Base-by-base conservation (phyloP, 1,140 invertebrate genomes). In the Camponotus vicinus region DNA sequence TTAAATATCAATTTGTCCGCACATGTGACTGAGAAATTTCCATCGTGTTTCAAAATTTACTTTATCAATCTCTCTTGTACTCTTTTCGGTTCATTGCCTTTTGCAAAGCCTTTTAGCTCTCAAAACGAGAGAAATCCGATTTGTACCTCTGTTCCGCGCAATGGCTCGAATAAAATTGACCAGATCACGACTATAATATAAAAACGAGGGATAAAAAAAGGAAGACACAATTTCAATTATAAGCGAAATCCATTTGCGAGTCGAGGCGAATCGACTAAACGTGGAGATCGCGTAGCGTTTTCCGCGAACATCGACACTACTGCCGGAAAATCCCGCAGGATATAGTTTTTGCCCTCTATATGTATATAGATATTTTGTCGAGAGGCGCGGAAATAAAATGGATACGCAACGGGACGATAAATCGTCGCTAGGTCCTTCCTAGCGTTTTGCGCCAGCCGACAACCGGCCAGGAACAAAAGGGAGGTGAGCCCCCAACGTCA, bases 341-440 rank as follows among this genome's bases (percentile, higher is more conserved):
- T 80, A 70, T 79, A 79, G 77, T 69, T 80, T 80, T 69, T 69
- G 34, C 77, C 69, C 45, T 55, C 77, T 55, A 49, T 13, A 49
- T 52, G 9, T 18, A 80, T 80, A 69, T 71, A 75, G 69, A 59
- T 80, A 88, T 86, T 85, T 88, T 61, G 64, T 79, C 66, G 75
- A 40, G 37, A 15, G 34, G 8, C 82, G 63, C 55, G 63, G 83
- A 75, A 88, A 86, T 89, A 82, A 86, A 89, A 86, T 89, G 64
- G 77, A 88, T 85, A 76, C 69, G 87, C 88, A 85, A 70, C 63
- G 87, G 32, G 57, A 59, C 88, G 70, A 89, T 89, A 89, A 89
- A 89, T 89, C 87, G 88, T 59, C 63, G 69, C 77, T 18, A 32
- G 52, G n/a, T 76, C 57, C 11, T 52, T 86, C 32, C 88, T 80